Percentiles rank a stretch among this genome's conserved stretches.
Evolutionary conservation across 2,113 vertebrate species (phyloP).

Genomic region (Chaetorhynchus papuensis): DNA sequence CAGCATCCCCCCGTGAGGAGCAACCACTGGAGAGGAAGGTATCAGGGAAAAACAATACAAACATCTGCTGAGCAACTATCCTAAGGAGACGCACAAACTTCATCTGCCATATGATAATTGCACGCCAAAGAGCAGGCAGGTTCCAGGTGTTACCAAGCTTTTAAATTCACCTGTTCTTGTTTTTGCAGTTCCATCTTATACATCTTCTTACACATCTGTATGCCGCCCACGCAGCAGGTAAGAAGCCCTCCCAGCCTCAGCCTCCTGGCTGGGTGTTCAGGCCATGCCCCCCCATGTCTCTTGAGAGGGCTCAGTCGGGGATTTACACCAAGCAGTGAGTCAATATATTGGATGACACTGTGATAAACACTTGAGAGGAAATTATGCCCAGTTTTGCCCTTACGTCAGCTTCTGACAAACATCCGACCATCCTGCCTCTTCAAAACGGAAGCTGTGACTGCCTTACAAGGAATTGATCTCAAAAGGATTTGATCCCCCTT

Average conservation of each 20-base stretch:
- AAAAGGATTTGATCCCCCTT: background rate
- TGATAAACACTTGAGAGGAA: background rate
- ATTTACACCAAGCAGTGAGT: background rate
- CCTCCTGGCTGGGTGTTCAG: background rate
- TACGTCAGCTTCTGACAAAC: background rate
- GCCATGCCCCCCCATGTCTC: rapidly evolving
- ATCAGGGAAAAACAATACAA: background rate
- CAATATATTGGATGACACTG: rapidly evolving
- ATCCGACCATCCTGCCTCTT: background rate
- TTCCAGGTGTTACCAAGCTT: background rate
- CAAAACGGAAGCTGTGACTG: background rate
- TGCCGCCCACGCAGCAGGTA: background rate
- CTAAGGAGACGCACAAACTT: background rate
- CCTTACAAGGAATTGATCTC: background rate
- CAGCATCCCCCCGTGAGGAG: background rate
- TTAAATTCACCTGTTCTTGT: background rate
- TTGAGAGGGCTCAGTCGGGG: rapidly evolving
- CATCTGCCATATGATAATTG: too few relatives aligned
- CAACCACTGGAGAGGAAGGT: background rate
- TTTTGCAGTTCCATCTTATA: background rate
- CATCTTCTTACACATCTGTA: background rate
- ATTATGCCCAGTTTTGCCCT: background rate
- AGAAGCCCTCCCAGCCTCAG: background rate
- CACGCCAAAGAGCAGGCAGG: background rate
- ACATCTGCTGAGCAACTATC: background rate